Percentiles rank a stretch among this genome's conserved stretches.
Conservation (phyloP, 2,113 vertebrate genomes). For the Scomber colias region DNA sequence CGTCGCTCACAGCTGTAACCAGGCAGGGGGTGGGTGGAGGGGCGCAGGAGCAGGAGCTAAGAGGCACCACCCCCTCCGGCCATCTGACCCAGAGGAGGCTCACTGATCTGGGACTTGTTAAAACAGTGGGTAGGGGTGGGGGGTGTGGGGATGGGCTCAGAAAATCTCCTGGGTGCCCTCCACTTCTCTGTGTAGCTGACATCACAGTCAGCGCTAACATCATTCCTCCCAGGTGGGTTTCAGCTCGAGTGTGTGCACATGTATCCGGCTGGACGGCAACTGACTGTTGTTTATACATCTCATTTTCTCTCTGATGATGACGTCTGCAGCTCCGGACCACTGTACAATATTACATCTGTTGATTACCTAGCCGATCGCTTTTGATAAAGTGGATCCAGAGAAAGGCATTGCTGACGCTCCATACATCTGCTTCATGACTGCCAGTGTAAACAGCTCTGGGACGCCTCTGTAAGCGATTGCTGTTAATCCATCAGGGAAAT, state of each 20-base stretch:
- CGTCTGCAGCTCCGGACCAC: conserved; percentile 48
- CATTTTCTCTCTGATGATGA: conserved; percentile 50
- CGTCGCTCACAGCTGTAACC: conserved; percentile 44
- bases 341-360: conserved; percentile 57
- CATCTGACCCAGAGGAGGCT: conserved; percentile 58
- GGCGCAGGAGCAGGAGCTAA: neutral
- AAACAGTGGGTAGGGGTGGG: conserved; percentile 49
- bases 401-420: conserved; percentile 54
- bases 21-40: conserved; percentile 16
- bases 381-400: conserved; percentile 66
- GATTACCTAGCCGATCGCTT: conserved; percentile 64
- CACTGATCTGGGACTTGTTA: conserved; percentile 68
- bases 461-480: conserved; percentile 58
- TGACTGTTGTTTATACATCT: conserved; percentile 52
- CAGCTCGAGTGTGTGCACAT: neutral
- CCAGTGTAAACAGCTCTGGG: conserved; percentile 66
- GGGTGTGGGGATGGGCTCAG: conserved; percentile 1
- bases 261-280: neutral
- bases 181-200: conserved; percentile 13
- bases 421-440: conserved; percentile 67
- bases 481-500: conserved; percentile 79
- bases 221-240: conserved; percentile 36
- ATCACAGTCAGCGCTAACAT: conserved; percentile 33
- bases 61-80: conserved; percentile 20
- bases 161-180: conserved; percentile 39